Conservation (phyloP, 1,140 invertebrate genomes). For the Halyomorpha halys region DNA sequence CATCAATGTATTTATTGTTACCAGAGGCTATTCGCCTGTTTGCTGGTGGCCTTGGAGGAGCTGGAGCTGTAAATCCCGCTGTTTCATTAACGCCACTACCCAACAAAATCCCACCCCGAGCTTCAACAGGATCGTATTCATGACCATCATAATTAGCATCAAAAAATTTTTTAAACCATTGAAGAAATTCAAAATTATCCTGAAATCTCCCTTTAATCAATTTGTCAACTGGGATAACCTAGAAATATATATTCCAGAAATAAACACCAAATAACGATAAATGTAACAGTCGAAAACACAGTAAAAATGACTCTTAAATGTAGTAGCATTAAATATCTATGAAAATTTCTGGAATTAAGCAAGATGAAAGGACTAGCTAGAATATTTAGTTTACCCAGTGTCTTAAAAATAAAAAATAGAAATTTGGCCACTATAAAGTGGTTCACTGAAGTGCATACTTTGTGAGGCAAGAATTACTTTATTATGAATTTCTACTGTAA, state of each 20-base stretch:
- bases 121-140: conserved; percentile 80
- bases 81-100: conserved; percentile 41
- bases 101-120: conserved; percentile 72
- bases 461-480: no score
- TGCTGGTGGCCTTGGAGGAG: conserved; percentile 21
- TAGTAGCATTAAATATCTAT: no score
- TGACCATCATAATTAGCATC: conserved; percentile 91
- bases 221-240: conserved; percentile 65
- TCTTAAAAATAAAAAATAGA: no score
- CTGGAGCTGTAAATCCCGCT: conserved; percentile 23
- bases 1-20: conserved; percentile 6
- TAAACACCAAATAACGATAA: background rate
- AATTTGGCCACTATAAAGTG: no score
- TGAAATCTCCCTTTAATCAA: conserved; percentile 90
- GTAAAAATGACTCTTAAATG: no score
- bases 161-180: conserved; percentile 99
- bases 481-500: no score
- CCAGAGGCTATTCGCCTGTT: conserved; percentile 25
- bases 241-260: conserved; percentile 6
- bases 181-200: conserved; percentile 98
- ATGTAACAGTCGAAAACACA: no score
- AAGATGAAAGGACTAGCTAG: no score
- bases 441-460: no score
- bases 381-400: no score
- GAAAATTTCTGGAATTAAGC: no score